Evolutionary conservation across 2,888 invertebrate species (phyloP).

Genomic region (Harpalus rufipes): DNA sequence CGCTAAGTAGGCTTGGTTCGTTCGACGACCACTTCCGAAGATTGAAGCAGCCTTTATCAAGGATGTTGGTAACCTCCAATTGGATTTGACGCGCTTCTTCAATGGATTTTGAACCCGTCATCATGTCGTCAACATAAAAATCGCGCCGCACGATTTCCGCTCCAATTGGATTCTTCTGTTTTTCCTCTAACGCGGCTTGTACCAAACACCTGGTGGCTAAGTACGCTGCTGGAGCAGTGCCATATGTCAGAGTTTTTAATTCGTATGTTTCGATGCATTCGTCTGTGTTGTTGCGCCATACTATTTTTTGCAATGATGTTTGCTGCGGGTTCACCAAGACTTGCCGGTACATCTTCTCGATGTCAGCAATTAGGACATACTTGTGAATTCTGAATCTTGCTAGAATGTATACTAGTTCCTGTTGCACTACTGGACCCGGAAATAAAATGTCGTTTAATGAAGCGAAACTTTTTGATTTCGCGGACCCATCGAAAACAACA

Average conservation of each 20-base stretch:
- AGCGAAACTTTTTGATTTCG: conserved; percentile 27
- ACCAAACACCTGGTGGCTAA: neutral
- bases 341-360: conserved; percentile 71
- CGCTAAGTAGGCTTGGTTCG: neutral
- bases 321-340: conserved; percentile 56
- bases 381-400: conserved; percentile 69
- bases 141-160: neutral
- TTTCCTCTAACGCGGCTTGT: conserved; percentile 11
- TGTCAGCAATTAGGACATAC: conserved; percentile 70
- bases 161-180: conserved; percentile 2
- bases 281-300: conserved; percentile 10
- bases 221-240: conserved; percentile 5
- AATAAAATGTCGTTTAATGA: conserved; percentile 70
- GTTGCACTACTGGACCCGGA: conserved; percentile 69
- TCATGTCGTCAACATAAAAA: conserved; percentile 53
- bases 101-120: conserved; percentile 58
- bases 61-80: conserved; percentile 41
- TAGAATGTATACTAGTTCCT: conserved; percentile 69
- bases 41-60: conserved; percentile 59
- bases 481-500: no score
- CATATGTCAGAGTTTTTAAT: conserved; percentile 14
- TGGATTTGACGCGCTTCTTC: conserved; percentile 38
- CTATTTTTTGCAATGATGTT: conserved; percentile 11
- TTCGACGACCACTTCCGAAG: conserved; percentile 66
- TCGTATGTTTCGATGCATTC: conserved; percentile 15